Conservation (phyloP, 2,888 invertebrate genomes). For the Fabriciana adippe region DNA sequence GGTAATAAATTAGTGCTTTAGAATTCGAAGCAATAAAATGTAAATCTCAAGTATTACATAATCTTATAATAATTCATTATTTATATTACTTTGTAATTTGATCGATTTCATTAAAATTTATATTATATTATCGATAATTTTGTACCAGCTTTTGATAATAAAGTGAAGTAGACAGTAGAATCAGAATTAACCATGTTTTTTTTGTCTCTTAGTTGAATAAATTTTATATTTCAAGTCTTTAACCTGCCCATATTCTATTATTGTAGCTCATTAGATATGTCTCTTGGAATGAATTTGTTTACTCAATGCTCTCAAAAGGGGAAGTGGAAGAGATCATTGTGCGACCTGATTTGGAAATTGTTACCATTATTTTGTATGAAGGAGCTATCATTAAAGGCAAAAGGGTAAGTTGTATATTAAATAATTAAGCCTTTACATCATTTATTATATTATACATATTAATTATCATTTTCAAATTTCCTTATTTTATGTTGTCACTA, state of each 20-base stretch:
- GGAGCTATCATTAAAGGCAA: constrained; percentile 94
- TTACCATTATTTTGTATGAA: constrained; percentile 91
- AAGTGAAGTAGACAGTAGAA: too few species aligned
- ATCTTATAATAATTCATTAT: too few species aligned
- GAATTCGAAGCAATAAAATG: too few species aligned
- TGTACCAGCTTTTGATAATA: too few species aligned
- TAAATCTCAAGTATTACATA: too few species aligned
- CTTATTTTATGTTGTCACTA: background rate
- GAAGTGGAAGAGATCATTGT: constrained; percentile 95
- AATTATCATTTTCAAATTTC: background rate
- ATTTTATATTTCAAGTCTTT: too few species aligned
- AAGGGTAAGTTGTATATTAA: constrained; percentile 67
- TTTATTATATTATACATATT: too few species aligned
- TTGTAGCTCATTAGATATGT: constrained; percentile 87
- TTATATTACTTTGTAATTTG: too few species aligned
- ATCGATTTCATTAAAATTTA: too few species aligned
- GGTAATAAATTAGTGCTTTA: too few species aligned
- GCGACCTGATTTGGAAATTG: constrained; percentile 91
- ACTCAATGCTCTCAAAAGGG: constrained; percentile 96
- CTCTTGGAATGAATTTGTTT: constrained; percentile 98
- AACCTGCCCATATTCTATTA: constrained; percentile 4
- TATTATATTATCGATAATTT: too few species aligned
- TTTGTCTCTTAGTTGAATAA: background rate
- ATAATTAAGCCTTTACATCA: background rate
- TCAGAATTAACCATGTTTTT: background rate